Conservation (phyloP, 1,140 invertebrate genomes). For the Caenorhabditis inopinata region DNA sequence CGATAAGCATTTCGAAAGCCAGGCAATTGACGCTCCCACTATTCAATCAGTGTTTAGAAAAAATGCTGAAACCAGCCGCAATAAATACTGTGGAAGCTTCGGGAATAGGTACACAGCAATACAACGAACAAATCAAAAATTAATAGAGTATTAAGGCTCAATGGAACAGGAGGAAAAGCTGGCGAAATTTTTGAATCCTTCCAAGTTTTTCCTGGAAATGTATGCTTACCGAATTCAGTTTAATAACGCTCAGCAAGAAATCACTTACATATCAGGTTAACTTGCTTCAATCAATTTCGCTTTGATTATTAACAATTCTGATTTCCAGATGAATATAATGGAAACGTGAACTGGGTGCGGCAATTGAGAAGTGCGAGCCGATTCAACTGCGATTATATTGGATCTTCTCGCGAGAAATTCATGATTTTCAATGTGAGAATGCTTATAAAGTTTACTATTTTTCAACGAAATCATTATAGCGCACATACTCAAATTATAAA, state of each 20-base stretch:
- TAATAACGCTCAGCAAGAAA: neutral
- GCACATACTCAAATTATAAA: neutral
- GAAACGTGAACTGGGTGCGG: neutral
- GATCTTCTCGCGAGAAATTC: neutral
- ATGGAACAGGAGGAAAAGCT: neutral
- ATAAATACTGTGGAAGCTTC: neutral
- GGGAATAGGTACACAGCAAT: neutral
- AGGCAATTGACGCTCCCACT: neutral
- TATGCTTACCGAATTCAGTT: conserved; percentile 6
- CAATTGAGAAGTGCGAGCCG: neutral
- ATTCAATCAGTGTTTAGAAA: conserved; percentile 16
- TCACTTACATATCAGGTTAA: neutral
- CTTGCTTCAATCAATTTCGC: no score
- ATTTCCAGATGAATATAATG: neutral
- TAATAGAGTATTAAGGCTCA: neutral
- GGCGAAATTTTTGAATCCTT: neutral
- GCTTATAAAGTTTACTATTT: no score
- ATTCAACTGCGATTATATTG: neutral
- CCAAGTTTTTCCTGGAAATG: conserved; percentile 9
- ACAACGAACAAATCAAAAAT: neutral
- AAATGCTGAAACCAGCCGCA: neutral
- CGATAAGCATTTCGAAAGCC: neutral
- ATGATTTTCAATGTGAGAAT: neutral
- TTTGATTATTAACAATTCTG: neutral
- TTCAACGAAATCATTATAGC: neutral